phyloP scores from a whole-genome alignment of 1,140 invertebrate species.

The Drosophila bocki region DNA sequence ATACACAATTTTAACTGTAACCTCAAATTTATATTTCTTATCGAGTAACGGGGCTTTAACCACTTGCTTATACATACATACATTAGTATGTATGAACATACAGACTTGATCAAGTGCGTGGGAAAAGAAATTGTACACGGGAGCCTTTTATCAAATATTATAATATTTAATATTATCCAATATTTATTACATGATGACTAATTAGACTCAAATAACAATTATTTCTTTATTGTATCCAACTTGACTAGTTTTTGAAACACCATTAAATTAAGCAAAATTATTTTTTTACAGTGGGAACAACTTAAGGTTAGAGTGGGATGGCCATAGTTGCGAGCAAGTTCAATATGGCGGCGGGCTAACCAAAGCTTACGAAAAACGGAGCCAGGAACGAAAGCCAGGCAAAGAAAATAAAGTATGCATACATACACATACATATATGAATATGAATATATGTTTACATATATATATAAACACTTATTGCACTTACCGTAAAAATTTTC shows the following conservation, averaged over 20 bases:
- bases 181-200: not conserved
- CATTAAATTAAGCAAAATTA: too few species aligned
- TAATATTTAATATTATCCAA: not conserved
- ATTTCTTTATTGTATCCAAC: not conserved
- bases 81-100: not conserved
- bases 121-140: not conserved
- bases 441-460: not conserved
- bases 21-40: not conserved
- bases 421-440: not conserved
- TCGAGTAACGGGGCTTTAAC: not conserved
- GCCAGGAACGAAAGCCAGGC: not conserved
- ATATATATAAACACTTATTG: not conserved
- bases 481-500: conserved; percentile 10
- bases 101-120: not conserved
- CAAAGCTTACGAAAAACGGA: not conserved
- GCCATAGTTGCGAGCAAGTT: not conserved
- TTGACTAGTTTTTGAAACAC: too few species aligned
- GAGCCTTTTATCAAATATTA: not conserved
- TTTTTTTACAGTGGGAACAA: too few species aligned
- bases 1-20: not conserved
- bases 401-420: not conserved
- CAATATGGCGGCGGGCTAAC: conserved; percentile 12
- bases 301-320: conserved; percentile 8
- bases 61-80: not conserved
- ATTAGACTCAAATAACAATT: too few species aligned